Conservation (phyloP, 2,888 invertebrate species). For the Homarus gammarus region DNA sequence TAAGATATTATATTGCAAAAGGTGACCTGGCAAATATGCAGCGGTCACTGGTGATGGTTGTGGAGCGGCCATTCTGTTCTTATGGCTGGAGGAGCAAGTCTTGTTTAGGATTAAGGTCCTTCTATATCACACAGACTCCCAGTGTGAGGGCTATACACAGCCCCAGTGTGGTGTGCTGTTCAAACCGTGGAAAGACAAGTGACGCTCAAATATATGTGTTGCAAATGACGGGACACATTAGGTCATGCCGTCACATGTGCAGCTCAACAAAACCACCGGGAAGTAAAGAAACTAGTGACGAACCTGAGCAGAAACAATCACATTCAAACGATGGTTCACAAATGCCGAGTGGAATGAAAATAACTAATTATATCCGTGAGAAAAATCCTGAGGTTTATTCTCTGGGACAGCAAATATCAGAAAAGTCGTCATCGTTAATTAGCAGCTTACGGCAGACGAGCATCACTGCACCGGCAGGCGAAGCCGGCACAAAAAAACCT, state of each 20-base stretch:
- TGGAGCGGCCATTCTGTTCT: not conserved
- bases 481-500: conserved; percentile 2
- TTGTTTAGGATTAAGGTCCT: not conserved
- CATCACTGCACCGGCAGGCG: not conserved
- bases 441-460: not conserved
- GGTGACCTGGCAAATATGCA: not conserved
- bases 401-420: not conserved
- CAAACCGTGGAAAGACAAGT: not conserved
- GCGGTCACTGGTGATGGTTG: not conserved
- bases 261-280: not conserved
- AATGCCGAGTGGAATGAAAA: not conserved
- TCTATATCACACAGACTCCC: not conserved
- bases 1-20: no score
- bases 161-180: not conserved
- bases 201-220: not conserved
- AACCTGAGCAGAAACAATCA: not conserved
- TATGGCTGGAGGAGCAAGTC: not conserved
- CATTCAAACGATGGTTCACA: not conserved
- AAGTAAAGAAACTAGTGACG: not conserved
- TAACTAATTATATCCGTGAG: not conserved
- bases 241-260: not conserved
- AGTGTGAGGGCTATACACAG: not conserved
- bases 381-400: not conserved
- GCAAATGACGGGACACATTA: not conserved
- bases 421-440: not conserved